Evolutionary conservation across 2,888 invertebrate species (phyloP).

Genomic region (Frankliniella intonsa): DNA sequence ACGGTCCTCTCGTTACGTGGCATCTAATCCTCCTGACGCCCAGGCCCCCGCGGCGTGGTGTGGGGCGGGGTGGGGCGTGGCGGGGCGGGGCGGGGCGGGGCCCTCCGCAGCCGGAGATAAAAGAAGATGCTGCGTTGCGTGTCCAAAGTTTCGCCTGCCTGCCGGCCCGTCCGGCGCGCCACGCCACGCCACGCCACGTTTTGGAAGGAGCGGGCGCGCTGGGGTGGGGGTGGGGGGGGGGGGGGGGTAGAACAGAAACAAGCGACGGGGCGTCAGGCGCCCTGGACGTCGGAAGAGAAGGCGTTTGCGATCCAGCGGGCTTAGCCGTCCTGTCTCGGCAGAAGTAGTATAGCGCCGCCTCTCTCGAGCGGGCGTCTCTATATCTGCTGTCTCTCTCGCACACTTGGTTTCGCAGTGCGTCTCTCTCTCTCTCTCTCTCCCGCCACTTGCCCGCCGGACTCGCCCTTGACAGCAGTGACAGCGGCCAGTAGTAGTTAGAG

Average conservation of each 20-base stretch:
- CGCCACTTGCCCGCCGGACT: not conserved
- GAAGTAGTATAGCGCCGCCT: not conserved
- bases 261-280: not conserved
- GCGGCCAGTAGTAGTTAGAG: not conserved
- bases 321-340: not conserved
- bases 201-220: not conserved
- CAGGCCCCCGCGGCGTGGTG: not conserved
- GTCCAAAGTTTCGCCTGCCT: conserved; percentile 8
- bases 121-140: not conserved
- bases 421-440: conserved; percentile 2
- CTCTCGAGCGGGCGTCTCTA: not conserved
- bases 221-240: no score
- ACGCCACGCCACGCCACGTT: not conserved
- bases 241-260: not conserved
- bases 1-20: not conserved
- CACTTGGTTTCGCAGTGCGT: not conserved
- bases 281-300: not conserved
- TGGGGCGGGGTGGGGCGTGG: no score
- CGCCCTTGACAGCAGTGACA: no score
- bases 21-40: conserved; percentile 9
- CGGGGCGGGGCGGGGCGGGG: no score
- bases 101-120: not conserved
- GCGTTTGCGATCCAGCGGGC: not conserved
- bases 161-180: not conserved
- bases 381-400: not conserved